phyloP scores from a whole-genome alignment of 2,888 invertebrate genomes.

The Stenotaenia linearis region DNA sequence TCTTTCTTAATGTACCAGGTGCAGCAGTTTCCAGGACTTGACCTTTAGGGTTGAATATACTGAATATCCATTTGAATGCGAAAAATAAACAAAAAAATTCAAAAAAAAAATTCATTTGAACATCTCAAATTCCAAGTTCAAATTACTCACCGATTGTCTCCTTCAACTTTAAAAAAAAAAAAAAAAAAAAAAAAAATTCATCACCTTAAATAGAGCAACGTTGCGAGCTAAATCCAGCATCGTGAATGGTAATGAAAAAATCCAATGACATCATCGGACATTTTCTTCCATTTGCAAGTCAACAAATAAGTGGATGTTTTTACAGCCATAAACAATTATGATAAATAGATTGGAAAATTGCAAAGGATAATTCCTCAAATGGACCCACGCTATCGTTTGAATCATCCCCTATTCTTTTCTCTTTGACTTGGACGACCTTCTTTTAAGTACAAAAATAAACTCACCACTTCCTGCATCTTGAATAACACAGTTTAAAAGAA shows the following conservation, averaged over 20 bases:
- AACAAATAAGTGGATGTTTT: not conserved
- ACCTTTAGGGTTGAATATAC: not conserved
- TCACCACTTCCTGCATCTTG: not conserved
- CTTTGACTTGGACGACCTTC: not conserved
- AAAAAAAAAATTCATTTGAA: not conserved
- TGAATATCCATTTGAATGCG: not conserved
- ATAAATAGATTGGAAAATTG: not conserved
- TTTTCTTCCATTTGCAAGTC: not conserved
- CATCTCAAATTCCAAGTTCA: not conserved
- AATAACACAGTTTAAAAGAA: not conserved
- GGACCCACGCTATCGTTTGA: not conserved
- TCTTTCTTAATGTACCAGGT: constrained; percentile 3
- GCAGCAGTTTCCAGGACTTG: not conserved
- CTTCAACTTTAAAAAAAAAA: too few relatives aligned
- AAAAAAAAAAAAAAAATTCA: not conserved
- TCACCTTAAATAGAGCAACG: not conserved
- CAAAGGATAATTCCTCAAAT: not conserved
- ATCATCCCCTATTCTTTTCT: not conserved
- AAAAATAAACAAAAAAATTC: not conserved
- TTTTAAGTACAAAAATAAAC: constrained; percentile 7
- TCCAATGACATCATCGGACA: not conserved
- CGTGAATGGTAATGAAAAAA: not conserved
- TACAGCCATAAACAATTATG: not conserved
- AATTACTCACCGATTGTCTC: not conserved
- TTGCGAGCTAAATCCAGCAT: not conserved